These are phyloP conservation scores for Contarinia nasturtii DNA, from an alignment of 1,140 invertebrate genomes.

Conservation along the genomic window DNA sequence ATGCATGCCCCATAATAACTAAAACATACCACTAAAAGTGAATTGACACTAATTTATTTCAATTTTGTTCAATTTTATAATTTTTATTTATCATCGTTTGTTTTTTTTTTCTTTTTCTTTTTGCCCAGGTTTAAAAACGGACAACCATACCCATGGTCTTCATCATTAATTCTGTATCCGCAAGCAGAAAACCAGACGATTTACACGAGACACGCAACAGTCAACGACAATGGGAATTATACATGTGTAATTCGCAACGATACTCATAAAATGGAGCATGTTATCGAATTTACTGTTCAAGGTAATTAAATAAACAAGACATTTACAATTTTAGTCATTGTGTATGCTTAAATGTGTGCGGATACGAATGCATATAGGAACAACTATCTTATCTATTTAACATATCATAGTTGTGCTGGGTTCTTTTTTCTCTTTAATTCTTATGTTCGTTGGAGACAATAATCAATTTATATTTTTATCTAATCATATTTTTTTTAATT, in stretches of 20 bases:
- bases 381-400: background rate
- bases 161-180: conserved; percentile 49
- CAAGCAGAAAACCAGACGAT: conserved; percentile 61
- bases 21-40: no score
- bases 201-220: conserved; percentile 39
- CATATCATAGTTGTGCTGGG: conserved; percentile 3
- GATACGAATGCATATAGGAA: background rate
- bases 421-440: no score
- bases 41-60: background rate
- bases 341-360: conserved; percentile 2
- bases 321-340: background rate
- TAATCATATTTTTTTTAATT: background rate
- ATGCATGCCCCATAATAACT: no score
- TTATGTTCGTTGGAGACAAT: background rate
- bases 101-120: conserved; percentile 14
- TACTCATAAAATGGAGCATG: conserved; percentile 38
- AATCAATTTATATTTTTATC: conserved; percentile 1
- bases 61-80: background rate
- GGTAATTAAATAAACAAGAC: conserved; percentile 26
- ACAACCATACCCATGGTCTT: conserved; percentile 55
- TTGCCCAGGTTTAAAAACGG: conserved; percentile 62
- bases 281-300: conserved; percentile 40
- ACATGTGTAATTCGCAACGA: conserved; percentile 51
- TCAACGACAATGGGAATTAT: conserved; percentile 47
- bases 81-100: background rate